Conservation (phyloP, 2,797 vertebrate species). For the Pseudotriccus pelzelni region DNA sequence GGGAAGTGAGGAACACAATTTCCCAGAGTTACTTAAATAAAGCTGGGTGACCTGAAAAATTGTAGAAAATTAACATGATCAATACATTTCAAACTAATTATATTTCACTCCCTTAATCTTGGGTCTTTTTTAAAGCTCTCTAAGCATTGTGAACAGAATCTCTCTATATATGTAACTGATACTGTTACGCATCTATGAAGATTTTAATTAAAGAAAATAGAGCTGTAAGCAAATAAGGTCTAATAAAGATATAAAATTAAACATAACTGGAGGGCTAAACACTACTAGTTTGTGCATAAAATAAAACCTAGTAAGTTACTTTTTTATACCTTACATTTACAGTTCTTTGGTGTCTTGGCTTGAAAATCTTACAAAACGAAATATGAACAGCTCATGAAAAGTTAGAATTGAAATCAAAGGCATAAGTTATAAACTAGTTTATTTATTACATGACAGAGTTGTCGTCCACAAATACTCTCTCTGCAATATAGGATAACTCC, state of each 20-base stretch:
- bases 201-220: not conserved
- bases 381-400: not conserved
- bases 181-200: not conserved
- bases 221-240: not conserved
- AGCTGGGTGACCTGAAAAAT: slow-evolving; percentile 90
- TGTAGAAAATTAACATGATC: not conserved
- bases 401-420: not conserved
- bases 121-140: not conserved
- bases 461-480: not conserved
- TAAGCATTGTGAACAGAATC: not conserved
- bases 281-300: not conserved
- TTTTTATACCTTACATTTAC: not conserved
- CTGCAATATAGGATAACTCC: not conserved
- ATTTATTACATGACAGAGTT: not conserved
- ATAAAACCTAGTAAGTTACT: not conserved
- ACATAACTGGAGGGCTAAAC: not conserved
- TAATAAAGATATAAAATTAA: not conserved
- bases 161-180: not conserved
- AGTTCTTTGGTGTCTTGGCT: not conserved
- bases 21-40: slow-evolving; percentile 87
- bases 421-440: not conserved
- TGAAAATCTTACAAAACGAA: not conserved
- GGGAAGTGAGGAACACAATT: slow-evolving; percentile 87
- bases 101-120: not conserved
- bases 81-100: not conserved